Conservation (phyloP, 2,888 invertebrate genomes). For the Agrochola macilenta region DNA sequence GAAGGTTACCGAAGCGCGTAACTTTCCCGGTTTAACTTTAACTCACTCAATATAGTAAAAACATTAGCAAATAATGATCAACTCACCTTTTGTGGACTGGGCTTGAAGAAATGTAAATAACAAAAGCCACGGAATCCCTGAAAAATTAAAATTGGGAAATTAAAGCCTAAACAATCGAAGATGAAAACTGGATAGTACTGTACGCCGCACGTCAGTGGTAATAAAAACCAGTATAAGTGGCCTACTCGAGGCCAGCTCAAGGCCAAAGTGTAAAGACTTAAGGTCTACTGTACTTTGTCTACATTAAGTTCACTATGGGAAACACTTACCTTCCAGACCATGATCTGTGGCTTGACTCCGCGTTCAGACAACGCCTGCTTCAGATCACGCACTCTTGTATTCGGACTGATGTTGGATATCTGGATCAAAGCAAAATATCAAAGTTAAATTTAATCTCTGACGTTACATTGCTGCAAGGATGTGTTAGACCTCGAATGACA, state of each 20-base stretch:
- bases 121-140: slow-evolving; percentile 92
- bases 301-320: background rate
- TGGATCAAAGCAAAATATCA: slow-evolving; percentile 66
- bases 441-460: too few species aligned
- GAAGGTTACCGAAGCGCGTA: background rate
- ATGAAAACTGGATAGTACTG: too few species aligned
- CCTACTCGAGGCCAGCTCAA: background rate
- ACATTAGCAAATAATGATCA: background rate
- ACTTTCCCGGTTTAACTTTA: background rate
- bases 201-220: background rate
- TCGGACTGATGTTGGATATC: slow-evolving; percentile 93
- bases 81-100: slow-evolving; percentile 88
- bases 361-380: slow-evolving; percentile 93
- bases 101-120: slow-evolving; percentile 94
- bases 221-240: background rate
- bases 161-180: background rate
- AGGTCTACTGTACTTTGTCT: background rate
- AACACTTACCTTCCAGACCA: slow-evolving; percentile 92
- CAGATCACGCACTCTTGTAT: slow-evolving; percentile 93
- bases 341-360: slow-evolving; percentile 94
- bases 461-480: too few species aligned
- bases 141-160: slow-evolving; percentile 48
- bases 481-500: background rate
- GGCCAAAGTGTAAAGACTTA: background rate
- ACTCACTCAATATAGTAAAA: background rate